Evolutionary conservation across 2,113 vertebrate genomes (phyloP), one percentile per base, ranked within the genome.

Genomic region (Osmerus eperlanus): DNA sequence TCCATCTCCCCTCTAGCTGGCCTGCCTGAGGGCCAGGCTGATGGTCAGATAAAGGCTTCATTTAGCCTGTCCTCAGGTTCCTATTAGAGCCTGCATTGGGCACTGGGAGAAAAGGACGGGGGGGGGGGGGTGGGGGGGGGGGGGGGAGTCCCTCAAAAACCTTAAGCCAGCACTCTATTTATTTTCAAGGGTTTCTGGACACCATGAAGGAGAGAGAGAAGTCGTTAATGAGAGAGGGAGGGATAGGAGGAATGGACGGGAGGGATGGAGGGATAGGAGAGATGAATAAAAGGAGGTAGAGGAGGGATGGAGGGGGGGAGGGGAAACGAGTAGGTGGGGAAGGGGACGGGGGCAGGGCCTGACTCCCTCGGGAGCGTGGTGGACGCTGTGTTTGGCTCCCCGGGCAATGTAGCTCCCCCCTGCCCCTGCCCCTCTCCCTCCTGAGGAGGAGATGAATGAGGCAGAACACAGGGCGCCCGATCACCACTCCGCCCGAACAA

Each of bases 1-100:
- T 3, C 68, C 62, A 60, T 68, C 67, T 62, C 56, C 67, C 54
- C 55, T 12, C 19, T 25, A 15, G 36, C 68, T 47, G 12, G 3
- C 28, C 36, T 7, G 41, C 65, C 23, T 16, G 53, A 85, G 86
- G 85, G 86, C 86, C 87, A 89, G 88, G 82, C 89, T 87, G 91
- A 93, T 92, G 87, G 78, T 75, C 78, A 85, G 87, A 92, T 89
- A 90, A 90, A 88, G 80, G 85, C 76, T 67, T 88, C 84, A 86
- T 91, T 91, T 90, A 88, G 83, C 86, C 85, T 84, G 88, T 90
- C 90, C 87, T 89, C 80, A 81, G 87, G 88, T 90, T 82, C 83
- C 85, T 84, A 89, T 90, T 89, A 89, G 85, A 89, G 87, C 72
- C 82, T 81, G 80, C 90, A 89, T 84, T 86, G 86, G 76, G 68